Percentiles rank a stretch among this genome's conserved stretches.
phyloP scores from a whole-genome alignment of 2,888 invertebrate species.

The Calameuta pallipes region DNA sequence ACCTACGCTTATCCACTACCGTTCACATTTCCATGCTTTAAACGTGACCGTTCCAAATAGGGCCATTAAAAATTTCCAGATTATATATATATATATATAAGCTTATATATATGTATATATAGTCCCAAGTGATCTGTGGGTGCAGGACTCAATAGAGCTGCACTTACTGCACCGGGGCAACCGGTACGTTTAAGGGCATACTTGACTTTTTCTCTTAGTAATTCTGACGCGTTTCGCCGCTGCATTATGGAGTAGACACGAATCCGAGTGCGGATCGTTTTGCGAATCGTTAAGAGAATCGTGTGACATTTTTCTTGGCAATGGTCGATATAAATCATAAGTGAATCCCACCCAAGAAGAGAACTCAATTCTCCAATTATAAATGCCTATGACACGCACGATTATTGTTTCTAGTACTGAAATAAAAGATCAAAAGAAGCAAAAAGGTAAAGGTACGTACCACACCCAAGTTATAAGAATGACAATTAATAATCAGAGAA shows the following conservation, averaged over 20 bases:
- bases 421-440: not conserved
- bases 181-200: conserved; percentile 31
- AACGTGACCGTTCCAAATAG: conserved; percentile 2
- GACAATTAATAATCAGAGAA: not conserved
- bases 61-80: conserved; percentile 14
- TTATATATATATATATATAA: conserved; percentile 28
- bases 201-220: conserved; percentile 20
- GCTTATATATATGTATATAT: conserved; percentile 32
- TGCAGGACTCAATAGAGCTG: conserved; percentile 28
- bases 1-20: not conserved
- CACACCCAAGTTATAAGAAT: not conserved
- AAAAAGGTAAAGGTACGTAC: not conserved
- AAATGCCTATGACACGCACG: not conserved
- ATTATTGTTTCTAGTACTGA: not conserved
- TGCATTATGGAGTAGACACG: not conserved
- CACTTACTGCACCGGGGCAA: not conserved
- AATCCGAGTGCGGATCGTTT: not conserved
- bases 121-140: conserved; percentile 30
- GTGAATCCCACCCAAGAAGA: not conserved
- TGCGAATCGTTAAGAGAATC: not conserved
- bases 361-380: not conserved
- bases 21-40: not conserved
- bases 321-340: not conserved
- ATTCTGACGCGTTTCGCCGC: conserved; percentile 22
- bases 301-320: not conserved